Conservation (phyloP, 2,797 vertebrate species). For the Carcharodon carcharias region DNA sequence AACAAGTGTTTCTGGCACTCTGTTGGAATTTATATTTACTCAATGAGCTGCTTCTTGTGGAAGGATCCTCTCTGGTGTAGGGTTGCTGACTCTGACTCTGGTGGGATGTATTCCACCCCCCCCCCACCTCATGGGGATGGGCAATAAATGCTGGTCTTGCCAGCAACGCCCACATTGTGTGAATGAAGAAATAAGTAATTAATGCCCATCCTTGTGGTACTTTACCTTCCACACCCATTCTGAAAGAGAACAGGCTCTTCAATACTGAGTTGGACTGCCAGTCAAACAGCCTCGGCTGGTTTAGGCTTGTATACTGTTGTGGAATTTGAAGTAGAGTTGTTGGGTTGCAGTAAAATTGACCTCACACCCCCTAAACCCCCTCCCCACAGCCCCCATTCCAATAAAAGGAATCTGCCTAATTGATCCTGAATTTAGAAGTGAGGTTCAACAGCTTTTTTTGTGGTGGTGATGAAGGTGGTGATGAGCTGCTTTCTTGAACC, state of each 20-base stretch:
- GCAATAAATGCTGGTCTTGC: background rate
- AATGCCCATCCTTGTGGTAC: background rate
- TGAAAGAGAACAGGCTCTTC: background rate
- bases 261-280: background rate
- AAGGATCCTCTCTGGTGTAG: background rate
- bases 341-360: background rate
- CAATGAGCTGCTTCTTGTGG: background rate
- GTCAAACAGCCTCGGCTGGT: background rate
- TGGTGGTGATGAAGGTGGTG: too few relatives aligned
- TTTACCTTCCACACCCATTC: too few relatives aligned
- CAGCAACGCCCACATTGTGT: background rate
- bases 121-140: background rate
- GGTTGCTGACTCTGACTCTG: background rate
- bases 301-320: background rate
- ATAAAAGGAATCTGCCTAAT: background rate
- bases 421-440: background rate
- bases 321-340: background rate
- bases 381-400: too few relatives aligned
- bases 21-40: background rate
- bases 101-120: background rate
- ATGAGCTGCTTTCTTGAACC: too few relatives aligned
- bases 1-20: background rate
- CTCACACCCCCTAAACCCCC: background rate
- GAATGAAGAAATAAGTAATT: background rate
- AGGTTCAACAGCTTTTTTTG: background rate